A percentile compares a stretch with the other conserved stretches of the same genome.
Conservation (phyloP, 2,113 vertebrate genomes). For the Callorhinus ursinus region DNA sequence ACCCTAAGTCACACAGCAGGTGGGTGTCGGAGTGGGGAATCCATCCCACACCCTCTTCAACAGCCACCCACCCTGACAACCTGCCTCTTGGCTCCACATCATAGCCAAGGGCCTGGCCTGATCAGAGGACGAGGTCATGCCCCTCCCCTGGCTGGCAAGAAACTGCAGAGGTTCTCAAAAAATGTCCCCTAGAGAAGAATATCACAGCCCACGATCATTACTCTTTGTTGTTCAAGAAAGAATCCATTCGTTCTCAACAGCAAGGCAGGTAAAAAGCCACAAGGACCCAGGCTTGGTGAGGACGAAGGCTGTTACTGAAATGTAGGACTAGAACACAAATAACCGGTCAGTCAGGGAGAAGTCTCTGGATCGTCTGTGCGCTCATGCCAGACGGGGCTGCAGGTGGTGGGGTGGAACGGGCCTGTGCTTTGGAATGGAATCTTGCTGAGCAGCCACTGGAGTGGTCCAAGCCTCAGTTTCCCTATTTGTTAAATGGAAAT, state of each 20-base stretch:
- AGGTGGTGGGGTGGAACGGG: fast-evolving
- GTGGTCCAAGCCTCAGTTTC: neutral
- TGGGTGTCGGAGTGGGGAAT: neutral
- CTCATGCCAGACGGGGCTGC: neutral
- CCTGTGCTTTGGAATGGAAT: neutral
- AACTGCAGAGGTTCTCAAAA: neutral
- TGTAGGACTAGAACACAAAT: neutral
- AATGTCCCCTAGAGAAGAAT: neutral
- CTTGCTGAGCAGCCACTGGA: neutral
- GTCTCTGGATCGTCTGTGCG: neutral
- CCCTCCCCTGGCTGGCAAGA: neutral
- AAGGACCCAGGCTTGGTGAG: neutral
- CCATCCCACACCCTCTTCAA: neutral
- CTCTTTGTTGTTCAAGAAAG: neutral
- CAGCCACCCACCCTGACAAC: neutral
- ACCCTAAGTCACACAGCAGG: neutral
- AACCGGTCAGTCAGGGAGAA: fast-evolving
- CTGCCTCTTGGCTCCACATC: fast-evolving
- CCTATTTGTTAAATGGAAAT: neutral
- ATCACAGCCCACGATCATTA: no score
- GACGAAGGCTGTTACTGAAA: neutral
- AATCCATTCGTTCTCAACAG: neutral
- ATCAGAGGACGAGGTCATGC: neutral
- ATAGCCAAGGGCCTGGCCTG: neutral
- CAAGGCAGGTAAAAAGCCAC: neutral